A percentile compares a stretch with the other conserved stretches of the same genome.
These are phyloP conservation scores for Microchrysa polita DNA, from an alignment of 2,888 invertebrate species.

Conservation along the genomic window DNA sequence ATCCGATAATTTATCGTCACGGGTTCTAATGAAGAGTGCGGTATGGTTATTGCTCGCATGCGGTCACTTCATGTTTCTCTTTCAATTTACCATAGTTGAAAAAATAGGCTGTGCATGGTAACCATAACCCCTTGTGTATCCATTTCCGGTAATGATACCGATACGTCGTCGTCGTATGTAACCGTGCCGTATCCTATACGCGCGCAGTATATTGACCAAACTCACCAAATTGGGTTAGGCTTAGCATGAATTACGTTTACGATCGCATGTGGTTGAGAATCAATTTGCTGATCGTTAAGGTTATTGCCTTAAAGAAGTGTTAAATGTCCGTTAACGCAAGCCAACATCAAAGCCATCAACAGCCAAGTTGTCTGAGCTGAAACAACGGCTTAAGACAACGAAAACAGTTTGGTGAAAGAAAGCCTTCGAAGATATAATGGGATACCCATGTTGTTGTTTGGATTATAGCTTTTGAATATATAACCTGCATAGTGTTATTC, in stretches of 20 bases:
- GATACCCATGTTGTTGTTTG: neutral
- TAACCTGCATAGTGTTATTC: too few species aligned
- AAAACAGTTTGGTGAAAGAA: neutral
- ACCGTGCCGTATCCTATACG: too few species aligned
- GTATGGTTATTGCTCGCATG: conserved; percentile 31
- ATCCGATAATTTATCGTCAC: conserved; percentile 44
- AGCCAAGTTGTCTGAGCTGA: neutral
- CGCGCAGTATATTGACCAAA: conserved; percentile 13
- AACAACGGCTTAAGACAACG: conserved; percentile 1
- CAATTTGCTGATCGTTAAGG: conserved; percentile 43
- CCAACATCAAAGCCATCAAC: neutral
- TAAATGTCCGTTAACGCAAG: conserved; percentile 16
- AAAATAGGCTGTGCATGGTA: neutral
- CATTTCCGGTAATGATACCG: conserved; percentile 39
- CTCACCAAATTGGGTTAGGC: conserved; percentile 34
- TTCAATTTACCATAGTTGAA: conserved; percentile 38
- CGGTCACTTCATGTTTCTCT: conserved; percentile 12
- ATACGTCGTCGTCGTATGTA: too few species aligned
- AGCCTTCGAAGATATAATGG: conserved; percentile 4
- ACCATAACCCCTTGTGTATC: conserved; percentile 10
- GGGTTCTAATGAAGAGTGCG: conserved; percentile 41
- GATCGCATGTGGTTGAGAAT: conserved; percentile 38
- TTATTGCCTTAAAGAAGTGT: conserved; percentile 43
- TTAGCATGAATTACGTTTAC: conserved; percentile 26
- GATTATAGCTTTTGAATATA: too few species aligned